Percentiles rank a stretch among this genome's conserved stretches.
Evolutionary conservation across 2,797 vertebrate species (phyloP).

Genomic region (Urosaurus nigricauda): DNA sequence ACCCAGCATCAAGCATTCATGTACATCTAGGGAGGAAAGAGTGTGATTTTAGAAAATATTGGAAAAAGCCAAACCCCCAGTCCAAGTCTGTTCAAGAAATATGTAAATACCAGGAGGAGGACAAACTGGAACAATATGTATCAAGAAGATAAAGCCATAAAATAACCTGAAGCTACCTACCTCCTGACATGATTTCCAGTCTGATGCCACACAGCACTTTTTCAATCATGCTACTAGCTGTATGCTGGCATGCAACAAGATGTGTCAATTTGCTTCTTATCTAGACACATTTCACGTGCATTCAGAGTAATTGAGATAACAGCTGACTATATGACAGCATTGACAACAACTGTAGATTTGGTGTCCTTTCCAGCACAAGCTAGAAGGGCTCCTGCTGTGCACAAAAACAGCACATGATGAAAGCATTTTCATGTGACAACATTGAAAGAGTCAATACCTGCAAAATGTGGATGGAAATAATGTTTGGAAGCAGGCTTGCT

Average conservation of each 20-base stretch:
- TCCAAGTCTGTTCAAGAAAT: not conserved
- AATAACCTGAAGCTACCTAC: not conserved
- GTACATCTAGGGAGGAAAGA: not conserved
- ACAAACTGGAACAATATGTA: not conserved
- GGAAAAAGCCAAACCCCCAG: not conserved
- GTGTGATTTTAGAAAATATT: not conserved
- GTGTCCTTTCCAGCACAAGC: slow-evolving; percentile 31
- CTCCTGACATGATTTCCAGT: not conserved
- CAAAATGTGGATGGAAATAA: slow-evolving; percentile 11
- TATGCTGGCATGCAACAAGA: slow-evolving; percentile 36
- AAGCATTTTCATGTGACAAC: slow-evolving; percentile 40
- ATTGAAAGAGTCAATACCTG: slow-evolving; percentile 17
- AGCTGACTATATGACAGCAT: slow-evolving; percentile 29
- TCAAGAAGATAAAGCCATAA: not conserved
- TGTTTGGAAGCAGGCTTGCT: not conserved
- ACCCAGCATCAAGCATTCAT: not conserved
- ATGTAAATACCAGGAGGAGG: not conserved
- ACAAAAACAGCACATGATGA: slow-evolving; percentile 23
- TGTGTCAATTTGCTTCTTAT: slow-evolving; percentile 45
- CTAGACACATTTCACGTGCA: slow-evolving; percentile 32
- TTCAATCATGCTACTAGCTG: slow-evolving; percentile 13
- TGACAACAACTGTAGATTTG: slow-evolving; percentile 36
- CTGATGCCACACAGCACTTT: slow-evolving; percentile 14
- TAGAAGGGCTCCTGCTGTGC: slow-evolving; percentile 24
- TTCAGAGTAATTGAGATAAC: slow-evolving; percentile 43